phyloP scores from a whole-genome alignment of 2,113 vertebrate genomes.

The Limanda limanda region DNA sequence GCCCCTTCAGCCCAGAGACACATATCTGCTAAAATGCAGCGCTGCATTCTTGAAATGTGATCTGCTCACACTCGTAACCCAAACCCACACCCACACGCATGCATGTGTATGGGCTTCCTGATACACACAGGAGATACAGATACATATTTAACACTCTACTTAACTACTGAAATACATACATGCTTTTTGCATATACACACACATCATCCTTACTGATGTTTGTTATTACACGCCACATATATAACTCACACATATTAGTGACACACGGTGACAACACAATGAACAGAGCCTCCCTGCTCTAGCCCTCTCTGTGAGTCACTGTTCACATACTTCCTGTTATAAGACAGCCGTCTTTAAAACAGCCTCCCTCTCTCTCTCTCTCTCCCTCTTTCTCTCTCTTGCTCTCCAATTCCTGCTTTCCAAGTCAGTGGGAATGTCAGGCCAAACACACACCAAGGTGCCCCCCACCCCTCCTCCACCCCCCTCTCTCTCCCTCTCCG shows the following conservation, averaged over 20 bases:
- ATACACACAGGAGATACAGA: background rate
- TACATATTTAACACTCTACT: slow-evolving; percentile 12
- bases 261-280: slow-evolving; percentile 43
- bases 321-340: slow-evolving; percentile 77
- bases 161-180: background rate
- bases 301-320: slow-evolving; percentile 65
- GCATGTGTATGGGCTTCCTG: slow-evolving; percentile 18
- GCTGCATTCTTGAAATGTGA: slow-evolving; percentile 55
- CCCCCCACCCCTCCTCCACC: background rate
- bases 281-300: slow-evolving; percentile 50
- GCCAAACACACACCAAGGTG: slow-evolving; percentile 68
- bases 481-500: slow-evolving; percentile 7
- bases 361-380: slow-evolving; percentile 41
- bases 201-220: background rate
- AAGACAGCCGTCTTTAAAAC: slow-evolving; percentile 71
- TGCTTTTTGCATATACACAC: background rate
- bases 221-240: slow-evolving; percentile 14
- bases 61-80: slow-evolving; percentile 20
- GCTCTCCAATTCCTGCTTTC: slow-evolving; percentile 60
- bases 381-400: slow-evolving; percentile 37
- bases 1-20: slow-evolving; percentile 29
- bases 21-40: slow-evolving; percentile 35
- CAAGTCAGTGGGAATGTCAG: slow-evolving; percentile 71
- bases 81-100: slow-evolving; percentile 6
- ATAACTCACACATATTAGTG: slow-evolving; percentile 26